These are phyloP conservation scores for Drosophila mayaguana DNA, from an alignment of 2,888 invertebrate species.

Conservation along the genomic window DNA sequence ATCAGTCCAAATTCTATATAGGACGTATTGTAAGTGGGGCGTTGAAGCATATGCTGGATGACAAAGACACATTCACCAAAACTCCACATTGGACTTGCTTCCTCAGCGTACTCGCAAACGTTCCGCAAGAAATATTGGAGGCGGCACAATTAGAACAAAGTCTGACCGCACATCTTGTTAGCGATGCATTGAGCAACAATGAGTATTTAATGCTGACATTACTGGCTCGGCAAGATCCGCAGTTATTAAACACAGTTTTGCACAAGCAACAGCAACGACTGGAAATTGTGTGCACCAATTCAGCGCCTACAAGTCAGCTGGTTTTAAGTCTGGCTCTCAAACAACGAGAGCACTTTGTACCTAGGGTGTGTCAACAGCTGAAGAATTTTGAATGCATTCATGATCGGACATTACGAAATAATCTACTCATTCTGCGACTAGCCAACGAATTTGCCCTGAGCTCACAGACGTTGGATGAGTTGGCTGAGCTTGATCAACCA, in stretches of 20 bases:
- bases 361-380: conserved; percentile 64
- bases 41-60: conserved; percentile 52
- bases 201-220: conserved; percentile 68
- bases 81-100: conserved; percentile 35
- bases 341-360: conserved; percentile 78
- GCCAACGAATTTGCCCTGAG: conserved; percentile 77
- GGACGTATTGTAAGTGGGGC: conserved; percentile 47
- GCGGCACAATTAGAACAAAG: conserved; percentile 46
- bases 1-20: conserved; percentile 54
- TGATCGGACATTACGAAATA: conserved; percentile 74
- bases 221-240: conserved; percentile 63
- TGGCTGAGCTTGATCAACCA: conserved; percentile 71
- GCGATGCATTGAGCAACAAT: conserved; percentile 36
- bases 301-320: conserved; percentile 66
- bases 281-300: conserved; percentile 44
- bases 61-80: conserved; percentile 22
- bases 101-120: conserved; percentile 72
- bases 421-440: conserved; percentile 79
- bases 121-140: conserved; percentile 67
- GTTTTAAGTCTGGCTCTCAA: conserved; percentile 70
- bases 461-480: conserved; percentile 66
- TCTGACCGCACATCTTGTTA: conserved; percentile 52
- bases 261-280: conserved; percentile 42
- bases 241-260: conserved; percentile 61
- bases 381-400: conserved; percentile 63